Base-by-base conservation (phyloP, 1,140 invertebrate genomes). In the Ceratosolen solmsi region DNA sequence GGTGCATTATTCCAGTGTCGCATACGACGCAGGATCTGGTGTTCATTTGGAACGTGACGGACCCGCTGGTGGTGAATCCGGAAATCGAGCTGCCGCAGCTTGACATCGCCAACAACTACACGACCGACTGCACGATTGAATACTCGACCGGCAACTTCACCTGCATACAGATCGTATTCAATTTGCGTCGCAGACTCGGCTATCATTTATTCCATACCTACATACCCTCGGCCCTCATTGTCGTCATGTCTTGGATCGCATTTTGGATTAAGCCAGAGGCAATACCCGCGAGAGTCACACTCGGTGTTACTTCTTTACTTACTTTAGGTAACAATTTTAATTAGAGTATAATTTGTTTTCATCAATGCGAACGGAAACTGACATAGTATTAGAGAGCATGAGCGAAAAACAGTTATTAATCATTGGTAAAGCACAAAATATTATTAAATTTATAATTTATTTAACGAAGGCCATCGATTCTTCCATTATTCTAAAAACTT, bases 191-290 rank as follows among this genome's bases (percentile, higher is more conserved):
- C 41, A 93, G 96, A n/a, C 91, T 97, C 30, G 96, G 96, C 15
- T 97, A 97, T 90, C 96, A 97, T 90, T 91, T 97, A 25, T 97
- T 98, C 86, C 96, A 97, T 90, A 97, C 96, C 0, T 98, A 97
- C 90, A 96, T 97, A 86, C 97, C 96, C 3, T 97, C 96, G 20
- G 96, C 96, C 1, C 91, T 97, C 70, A 97, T 97, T 89, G 96
- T 97, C 63, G 96, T 97, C 82, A 97, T 97, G 96, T 97, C 96
- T 17, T 97, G 96, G 96, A 97, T 97, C 85, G 97, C 96, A 11
- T 98, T 98, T 90, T 98, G 96, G 96, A 97, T 98, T 83, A 97
- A 97, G 89, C 96, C 96, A 2, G 96, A 97, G 90, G 96, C 96
- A 5, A 97, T 97, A 86, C 96, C 96, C 0, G 95, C 95, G 0